Base-by-base conservation (phyloP, 2,797 vertebrate species). In the Gobio occitaniae region DNA sequence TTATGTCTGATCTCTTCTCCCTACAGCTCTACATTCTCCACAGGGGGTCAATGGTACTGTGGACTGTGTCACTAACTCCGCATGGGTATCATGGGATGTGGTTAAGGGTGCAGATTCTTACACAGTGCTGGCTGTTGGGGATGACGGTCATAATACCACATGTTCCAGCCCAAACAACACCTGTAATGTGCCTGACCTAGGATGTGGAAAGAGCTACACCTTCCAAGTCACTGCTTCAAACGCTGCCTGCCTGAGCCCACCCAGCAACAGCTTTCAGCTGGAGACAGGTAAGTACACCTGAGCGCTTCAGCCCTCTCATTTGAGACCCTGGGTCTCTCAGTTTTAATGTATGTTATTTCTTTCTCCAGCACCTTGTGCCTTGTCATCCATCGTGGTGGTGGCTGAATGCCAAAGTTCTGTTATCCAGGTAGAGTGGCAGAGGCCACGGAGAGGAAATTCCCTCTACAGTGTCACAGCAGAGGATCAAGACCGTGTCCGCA, bases 1-100 rank as follows among this genome's bases (percentile, higher is more conserved):
- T 63, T 1, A 36, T 36, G 8, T 44, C 56, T 61, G 17, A 48
- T 19, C 61, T 48, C 19, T 68, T 65, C 17, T 71, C 21, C 25
- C 56, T 44, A 41, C 54, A 96, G 95, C 91, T 82, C 95, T 95
- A 2, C 95, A 94, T 80, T 87, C 86, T 83, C 95, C 94, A 15
- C 86, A 87, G 44, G 78, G 88, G 44, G 80, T 94, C 56, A 89
- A 9, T 2, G 93, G 92, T 9, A 54, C 3, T 6, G 83, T 93
- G 0, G 88, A 93, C 89, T 95, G 93, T 69, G 90, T 94, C 82
- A 93, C 93, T 47, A 95, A 94, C 65, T 92, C 93, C 2, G 94
- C 92, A 11, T 87, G 82, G 91, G 90, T 96, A 71, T 91, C 90
- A 1, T 96, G 95, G 95, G 54, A 91, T 2, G 32, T 88, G 2